These are phyloP conservation scores for Pseudochaenichthys georgianus DNA, from an alignment of 2,797 vertebrate species.

Conservation along the genomic window DNA sequence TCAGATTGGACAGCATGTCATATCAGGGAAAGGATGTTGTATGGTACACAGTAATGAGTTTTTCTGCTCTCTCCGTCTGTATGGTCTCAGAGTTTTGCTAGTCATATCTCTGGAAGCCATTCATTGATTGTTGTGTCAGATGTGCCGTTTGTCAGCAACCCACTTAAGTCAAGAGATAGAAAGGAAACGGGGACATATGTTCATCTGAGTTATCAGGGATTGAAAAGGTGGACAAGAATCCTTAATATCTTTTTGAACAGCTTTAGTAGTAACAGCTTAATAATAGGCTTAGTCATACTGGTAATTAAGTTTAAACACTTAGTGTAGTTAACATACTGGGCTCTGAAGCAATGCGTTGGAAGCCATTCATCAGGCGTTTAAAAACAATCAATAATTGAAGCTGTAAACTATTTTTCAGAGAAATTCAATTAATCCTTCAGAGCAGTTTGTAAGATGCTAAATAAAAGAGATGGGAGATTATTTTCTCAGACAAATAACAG, in stretches of 20 bases:
- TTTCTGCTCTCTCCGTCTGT: conserved; percentile 32
- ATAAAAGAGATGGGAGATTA: conserved; percentile 37
- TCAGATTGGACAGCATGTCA: conserved; percentile 31
- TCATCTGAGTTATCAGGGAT: conserved; percentile 14
- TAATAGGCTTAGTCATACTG: not conserved
- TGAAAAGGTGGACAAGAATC: not conserved
- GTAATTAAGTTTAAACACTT: conserved; percentile 26
- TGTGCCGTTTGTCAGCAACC: conserved; percentile 15
- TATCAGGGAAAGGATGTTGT: conserved; percentile 21
- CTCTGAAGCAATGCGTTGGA: conserved; percentile 13
- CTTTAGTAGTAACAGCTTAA: conserved; percentile 12
- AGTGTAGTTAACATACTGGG: not conserved
- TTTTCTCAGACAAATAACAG: conserved; percentile 59
- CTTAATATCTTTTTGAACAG: not conserved
- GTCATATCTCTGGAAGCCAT: conserved; percentile 19
- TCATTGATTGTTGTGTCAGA: conserved; percentile 19
- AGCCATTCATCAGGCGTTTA: conserved; percentile 29
- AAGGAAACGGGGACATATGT: conserved; percentile 3
- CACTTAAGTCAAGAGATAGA: conserved; percentile 23
- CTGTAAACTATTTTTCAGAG: conserved; percentile 39
- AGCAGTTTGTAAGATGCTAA: conserved; percentile 25
- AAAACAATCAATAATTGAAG: conserved; percentile 46
- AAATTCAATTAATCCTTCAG: conserved; percentile 32
- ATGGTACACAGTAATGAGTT: conserved; percentile 36
- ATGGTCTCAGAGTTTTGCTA: conserved; percentile 29